A percentile compares a stretch with the other conserved stretches of the same genome.
Conservation (phyloP, 2,797 vertebrate species). For the Sebastes elongatus region DNA sequence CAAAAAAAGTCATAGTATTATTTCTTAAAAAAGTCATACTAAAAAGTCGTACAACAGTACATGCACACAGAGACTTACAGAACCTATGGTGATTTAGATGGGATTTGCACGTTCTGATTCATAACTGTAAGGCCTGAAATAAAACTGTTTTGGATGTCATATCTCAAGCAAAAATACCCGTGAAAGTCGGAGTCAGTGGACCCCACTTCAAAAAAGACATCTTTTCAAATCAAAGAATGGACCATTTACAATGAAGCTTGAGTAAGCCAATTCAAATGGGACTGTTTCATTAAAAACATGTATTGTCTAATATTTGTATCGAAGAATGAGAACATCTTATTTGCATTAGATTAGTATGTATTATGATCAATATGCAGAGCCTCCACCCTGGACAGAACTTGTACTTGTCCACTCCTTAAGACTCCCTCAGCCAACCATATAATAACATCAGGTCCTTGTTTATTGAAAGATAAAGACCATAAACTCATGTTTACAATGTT, state of each 20-base stretch:
- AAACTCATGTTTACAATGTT: no score
- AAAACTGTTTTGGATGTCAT: not conserved
- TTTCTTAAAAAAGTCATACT: no score
- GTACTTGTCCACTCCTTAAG: not conserved
- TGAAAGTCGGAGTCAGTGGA: not conserved
- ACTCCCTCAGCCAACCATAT: not conserved
- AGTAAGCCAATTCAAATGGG: not conserved
- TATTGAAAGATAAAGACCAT: not conserved
- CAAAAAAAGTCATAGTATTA: no score
- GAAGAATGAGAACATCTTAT: no score
- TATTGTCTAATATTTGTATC: not conserved
- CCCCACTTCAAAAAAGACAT: not conserved
- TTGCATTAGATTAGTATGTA: not conserved
- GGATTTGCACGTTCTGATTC: not conserved
- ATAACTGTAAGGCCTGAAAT: not conserved
- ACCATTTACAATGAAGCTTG: not conserved
- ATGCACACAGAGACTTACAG: no score
- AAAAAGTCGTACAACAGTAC: no score
- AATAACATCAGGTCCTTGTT: not conserved
- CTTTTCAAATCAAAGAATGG: not conserved
- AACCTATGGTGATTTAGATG: not conserved
- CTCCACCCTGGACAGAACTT: not conserved
- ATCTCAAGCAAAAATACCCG: not conserved
- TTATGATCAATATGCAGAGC: not conserved
- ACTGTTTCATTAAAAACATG: not conserved